Evolutionary conservation across 2,888 invertebrate genomes (phyloP).

Genomic region (Polia nebulosa): DNA sequence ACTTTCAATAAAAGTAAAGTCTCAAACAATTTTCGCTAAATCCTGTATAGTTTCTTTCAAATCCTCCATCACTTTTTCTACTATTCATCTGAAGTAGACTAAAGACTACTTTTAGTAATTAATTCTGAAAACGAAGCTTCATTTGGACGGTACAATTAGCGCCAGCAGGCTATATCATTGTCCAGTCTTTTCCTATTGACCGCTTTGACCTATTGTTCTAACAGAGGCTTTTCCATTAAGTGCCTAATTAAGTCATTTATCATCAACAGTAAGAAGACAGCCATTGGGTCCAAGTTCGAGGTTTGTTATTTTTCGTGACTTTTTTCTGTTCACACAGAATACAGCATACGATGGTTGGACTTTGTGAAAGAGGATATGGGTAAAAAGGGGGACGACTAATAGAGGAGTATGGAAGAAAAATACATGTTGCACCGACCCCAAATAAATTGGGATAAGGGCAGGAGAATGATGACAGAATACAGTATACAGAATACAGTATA

Average conservation of each 20-base stretch:
- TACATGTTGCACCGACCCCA: no score
- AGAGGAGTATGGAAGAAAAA: no score
- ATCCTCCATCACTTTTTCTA: conserved; percentile 26
- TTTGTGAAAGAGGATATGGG: no score
- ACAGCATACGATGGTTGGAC: no score
- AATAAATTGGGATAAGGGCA: no score
- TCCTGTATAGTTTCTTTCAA: conserved; percentile 7
- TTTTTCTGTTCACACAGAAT: no score
- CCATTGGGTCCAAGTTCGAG: background rate
- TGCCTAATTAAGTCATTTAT: conserved; percentile 75
- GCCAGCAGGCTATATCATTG: conserved; percentile 46
- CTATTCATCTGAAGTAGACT: conserved; percentile 68
- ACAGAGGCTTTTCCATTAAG: conserved; percentile 75
- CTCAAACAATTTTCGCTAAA: conserved; percentile 4
- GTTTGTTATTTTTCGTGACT: background rate
- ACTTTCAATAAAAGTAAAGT: background rate
- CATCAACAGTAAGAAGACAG: conserved; percentile 15
- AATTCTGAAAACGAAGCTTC: conserved; percentile 51
- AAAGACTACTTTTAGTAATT: conserved; percentile 49
- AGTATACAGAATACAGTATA: no score
- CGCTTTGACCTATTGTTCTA: conserved; percentile 65
- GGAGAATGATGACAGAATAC: no score
- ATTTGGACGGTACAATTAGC: conserved; percentile 50
- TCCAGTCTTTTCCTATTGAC: conserved; percentile 42
- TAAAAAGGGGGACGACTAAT: no score